Base-by-base conservation (phyloP, 2,888 invertebrate genomes). In the Cosmia pyralina region DNA sequence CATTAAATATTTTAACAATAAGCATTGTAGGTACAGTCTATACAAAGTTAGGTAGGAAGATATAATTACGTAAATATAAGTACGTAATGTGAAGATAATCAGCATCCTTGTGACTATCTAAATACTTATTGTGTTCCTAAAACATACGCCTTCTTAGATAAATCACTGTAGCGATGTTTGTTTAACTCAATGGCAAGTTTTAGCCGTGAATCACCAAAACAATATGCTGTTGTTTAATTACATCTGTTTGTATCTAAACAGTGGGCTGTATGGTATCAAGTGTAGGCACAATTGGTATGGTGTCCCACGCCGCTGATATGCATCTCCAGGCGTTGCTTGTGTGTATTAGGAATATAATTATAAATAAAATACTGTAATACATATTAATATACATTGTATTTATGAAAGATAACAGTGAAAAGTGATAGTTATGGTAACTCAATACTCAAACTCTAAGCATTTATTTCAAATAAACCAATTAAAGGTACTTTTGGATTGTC, bases 291-390 rank as follows among this genome's bases (percentile, higher is more conserved):
- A 83, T 85, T 75, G 63, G 75, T 75, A 72, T 69, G 77, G 68
- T 72, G 69, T 84, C 83, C 84, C 87, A 87, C 84, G 85, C 87
- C 70, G 2, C 65, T 55, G 84, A 84, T 85, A 58, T n/a, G n/a
- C 64, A 84, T 85, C 82, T 79, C 19, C 41, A 70, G 53, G 55
- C 62, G 69, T 67, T 63, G 73, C 68, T 67, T 63, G 73, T 70
- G 50, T 28, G 28, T 17, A 59, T 57, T 62, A 60, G 66, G 71
- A 67, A 77, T 64, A 60, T 4, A 67, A 64, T 71, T 62, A 70
- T 64, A 55, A 70, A 72, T 72, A 59, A 76, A 72, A 69, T 72
- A 72, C 64, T 76, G 81, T 64, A 19, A 55, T 81, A 75, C 38
- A 66, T 79, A 38, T 63, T 75, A 38, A 55, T 41, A 65, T 59